Percentiles rank a stretch among this genome's conserved stretches.
These are phyloP conservation scores for Protonibea diacanthus DNA, from an alignment of 2,797 vertebrate genomes.

Conservation along the genomic window DNA sequence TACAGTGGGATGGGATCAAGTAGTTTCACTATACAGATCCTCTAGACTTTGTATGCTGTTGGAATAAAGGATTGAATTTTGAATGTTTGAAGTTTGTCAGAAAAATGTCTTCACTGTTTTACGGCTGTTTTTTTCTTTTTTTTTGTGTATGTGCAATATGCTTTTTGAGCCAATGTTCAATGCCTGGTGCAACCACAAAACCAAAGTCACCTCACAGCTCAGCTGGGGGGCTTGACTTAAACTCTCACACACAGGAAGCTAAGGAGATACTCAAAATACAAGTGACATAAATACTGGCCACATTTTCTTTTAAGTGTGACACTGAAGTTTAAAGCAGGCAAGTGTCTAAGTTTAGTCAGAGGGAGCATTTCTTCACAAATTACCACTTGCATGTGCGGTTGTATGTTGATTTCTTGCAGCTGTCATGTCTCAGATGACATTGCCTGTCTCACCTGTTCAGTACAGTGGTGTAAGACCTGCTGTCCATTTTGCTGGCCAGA, in stretches of 20 bases:
- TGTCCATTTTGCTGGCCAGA: slow-evolving; percentile 95
- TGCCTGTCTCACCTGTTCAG: slow-evolving; percentile 86
- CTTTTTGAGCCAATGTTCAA: background rate
- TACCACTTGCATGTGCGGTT: slow-evolving; percentile 8
- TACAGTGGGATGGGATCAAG: background rate
- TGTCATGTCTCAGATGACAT: slow-evolving; percentile 35
- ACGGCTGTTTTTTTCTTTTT: no score
- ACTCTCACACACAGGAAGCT: background rate
- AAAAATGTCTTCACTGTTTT: background rate
- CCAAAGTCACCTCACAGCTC: background rate
- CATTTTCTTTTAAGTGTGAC: background rate
- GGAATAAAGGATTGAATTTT: background rate
- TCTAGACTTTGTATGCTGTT: background rate
- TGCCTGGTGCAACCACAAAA: background rate
- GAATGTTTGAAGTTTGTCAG: no score
- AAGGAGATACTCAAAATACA: background rate
- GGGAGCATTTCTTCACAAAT: slow-evolving; percentile 43
- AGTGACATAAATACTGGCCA: slow-evolving; percentile 1
- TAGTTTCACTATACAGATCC: no score
- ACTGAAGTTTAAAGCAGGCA: background rate
- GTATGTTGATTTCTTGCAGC: slow-evolving; percentile 40
- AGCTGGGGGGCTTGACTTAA: background rate
- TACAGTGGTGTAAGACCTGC: slow-evolving; percentile 91
- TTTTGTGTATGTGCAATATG: background rate
- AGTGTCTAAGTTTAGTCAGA: slow-evolving; percentile 36